Conservation (phyloP, 2,113 vertebrate genomes). For the Archocentrus centrarchus region DNA sequence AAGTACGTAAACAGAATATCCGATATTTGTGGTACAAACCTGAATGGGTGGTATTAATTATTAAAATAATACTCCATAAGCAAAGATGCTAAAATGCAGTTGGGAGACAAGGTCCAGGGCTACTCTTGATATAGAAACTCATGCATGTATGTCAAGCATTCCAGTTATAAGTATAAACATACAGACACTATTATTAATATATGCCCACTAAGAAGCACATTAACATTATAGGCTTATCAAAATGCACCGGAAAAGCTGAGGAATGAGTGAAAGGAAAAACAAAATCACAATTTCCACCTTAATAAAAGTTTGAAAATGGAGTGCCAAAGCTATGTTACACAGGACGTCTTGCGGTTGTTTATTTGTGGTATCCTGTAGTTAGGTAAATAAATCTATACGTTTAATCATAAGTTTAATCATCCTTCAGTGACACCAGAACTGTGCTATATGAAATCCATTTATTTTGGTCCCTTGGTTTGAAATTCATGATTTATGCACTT, state of each 20-base stretch:
- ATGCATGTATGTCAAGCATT: constrained; percentile 75
- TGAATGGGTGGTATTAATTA: neutral
- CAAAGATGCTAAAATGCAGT: constrained; percentile 47
- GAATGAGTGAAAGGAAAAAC: constrained; percentile 38
- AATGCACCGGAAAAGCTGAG: constrained; percentile 22
- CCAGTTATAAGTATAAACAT: constrained; percentile 63
- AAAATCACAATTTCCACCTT: constrained; percentile 47
- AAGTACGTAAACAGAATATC: constrained; percentile 8
- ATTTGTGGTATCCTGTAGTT: neutral
- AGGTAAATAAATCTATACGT: neutral
- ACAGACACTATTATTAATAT: constrained; percentile 36
- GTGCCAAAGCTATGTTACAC: constrained; percentile 35
- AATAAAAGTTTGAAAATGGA: constrained; percentile 35
- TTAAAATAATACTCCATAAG: constrained; percentile 15
- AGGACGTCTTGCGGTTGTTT: neutral
- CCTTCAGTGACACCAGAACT: neutral
- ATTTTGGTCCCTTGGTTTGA: neutral
- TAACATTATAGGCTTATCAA: constrained; percentile 44
- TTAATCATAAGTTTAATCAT: neutral
- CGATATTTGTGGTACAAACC: constrained; percentile 17
- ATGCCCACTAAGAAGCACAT: constrained; percentile 51
- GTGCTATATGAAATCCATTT: neutral
- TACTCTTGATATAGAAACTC: constrained; percentile 60
- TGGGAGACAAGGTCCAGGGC: constrained; percentile 44
- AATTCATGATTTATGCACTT: neutral